phyloP scores from a whole-genome alignment of 2,113 vertebrate genomes.

The Corapipo altera region DNA sequence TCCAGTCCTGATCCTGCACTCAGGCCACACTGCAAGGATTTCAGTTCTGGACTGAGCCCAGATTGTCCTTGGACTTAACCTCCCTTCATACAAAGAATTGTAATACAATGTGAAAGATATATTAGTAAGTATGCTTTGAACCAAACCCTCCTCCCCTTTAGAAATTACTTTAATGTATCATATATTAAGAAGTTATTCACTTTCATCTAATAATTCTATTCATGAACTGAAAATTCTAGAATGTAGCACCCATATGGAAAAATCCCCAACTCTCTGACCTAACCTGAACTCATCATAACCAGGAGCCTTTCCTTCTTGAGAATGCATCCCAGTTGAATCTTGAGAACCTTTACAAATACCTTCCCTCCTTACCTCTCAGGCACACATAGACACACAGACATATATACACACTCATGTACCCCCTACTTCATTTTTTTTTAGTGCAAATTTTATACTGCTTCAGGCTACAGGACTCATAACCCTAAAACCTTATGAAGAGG shows the following conservation, averaged over 20 bases:
- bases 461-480: neutral
- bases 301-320: neutral
- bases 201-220: neutral
- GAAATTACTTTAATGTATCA: neutral
- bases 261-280: neutral
- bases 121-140: neutral
- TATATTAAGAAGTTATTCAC: neutral
- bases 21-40: accelerated
- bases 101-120: neutral
- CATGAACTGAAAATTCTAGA: neutral
- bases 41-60: neutral
- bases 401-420: neutral
- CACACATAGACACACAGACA: neutral
- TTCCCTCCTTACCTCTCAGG: neutral
- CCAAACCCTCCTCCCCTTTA: neutral
- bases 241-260: neutral
- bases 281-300: neutral
- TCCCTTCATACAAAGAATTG: neutral
- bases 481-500: neutral
- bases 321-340: neutral
- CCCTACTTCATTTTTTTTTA: neutral
- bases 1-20: neutral
- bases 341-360: neutral
- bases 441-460: neutral
- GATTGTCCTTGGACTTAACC: neutral